phyloP scores from a whole-genome alignment of 2,797 vertebrate species.

The Fringilla coelebs region DNA sequence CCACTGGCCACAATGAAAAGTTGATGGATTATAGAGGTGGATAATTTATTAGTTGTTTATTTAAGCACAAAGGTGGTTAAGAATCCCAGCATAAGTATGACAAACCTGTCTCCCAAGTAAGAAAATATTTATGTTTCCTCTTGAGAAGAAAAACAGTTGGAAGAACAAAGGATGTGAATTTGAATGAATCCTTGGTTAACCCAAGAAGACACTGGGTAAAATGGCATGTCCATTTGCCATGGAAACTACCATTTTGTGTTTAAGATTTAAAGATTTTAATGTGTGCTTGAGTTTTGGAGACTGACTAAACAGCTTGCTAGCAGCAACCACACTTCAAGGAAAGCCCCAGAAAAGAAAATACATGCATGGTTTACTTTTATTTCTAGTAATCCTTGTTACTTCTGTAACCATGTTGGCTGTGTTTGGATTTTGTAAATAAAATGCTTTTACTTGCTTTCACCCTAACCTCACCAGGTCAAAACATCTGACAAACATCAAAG shows the following conservation, averaged over 20 bases:
- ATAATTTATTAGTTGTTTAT: not conserved
- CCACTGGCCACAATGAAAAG: not conserved
- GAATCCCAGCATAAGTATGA: not conserved
- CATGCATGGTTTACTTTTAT: not conserved
- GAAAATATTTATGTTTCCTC: not conserved
- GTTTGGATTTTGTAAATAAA: not conserved
- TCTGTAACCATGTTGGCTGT: not conserved
- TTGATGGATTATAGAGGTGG: not conserved
- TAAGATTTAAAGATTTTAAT: not conserved
- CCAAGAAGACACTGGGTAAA: accelerated
- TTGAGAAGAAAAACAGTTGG: not conserved
- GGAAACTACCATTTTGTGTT: not conserved
- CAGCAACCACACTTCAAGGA: not conserved
- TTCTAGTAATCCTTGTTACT: not conserved
- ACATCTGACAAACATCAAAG: not conserved
- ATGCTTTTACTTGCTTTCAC: not conserved
- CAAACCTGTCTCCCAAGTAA: not conserved
- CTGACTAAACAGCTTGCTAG: not conserved
- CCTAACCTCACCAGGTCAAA: not conserved
- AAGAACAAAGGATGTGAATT: not conserved
- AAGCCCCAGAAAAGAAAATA: not conserved
- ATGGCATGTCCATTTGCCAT: not conserved
- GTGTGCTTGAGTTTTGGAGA: accelerated
- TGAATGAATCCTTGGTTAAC: not conserved
- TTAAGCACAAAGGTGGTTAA: not conserved